These are phyloP conservation scores for Torymus aiolomorphi DNA, from an alignment of 2,888 invertebrate species.

Conservation along the genomic window DNA sequence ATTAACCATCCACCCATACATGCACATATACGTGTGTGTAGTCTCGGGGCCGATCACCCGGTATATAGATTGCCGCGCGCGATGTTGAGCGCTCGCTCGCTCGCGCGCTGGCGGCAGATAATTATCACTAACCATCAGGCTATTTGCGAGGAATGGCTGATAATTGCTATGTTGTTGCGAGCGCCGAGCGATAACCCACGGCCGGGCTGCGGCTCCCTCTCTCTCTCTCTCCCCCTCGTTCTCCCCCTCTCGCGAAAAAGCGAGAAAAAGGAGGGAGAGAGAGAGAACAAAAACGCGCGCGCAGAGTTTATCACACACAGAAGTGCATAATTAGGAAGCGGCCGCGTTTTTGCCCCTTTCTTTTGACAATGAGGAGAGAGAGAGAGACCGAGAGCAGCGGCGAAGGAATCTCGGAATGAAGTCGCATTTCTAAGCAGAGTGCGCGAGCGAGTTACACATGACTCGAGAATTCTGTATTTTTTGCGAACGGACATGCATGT, in stretches of 20 bases:
- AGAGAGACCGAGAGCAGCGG: too few species aligned
- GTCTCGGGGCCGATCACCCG: conserved; percentile 38
- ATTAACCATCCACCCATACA: too few species aligned
- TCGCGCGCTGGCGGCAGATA: conserved; percentile 73
- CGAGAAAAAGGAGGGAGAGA: conserved; percentile 5
- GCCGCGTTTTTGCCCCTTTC: conserved; percentile 1
- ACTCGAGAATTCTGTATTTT: too few species aligned
- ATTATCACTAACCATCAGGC: conserved; percentile 76
- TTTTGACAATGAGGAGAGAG: neutral
- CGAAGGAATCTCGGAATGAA: too few species aligned
- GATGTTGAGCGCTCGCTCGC: conserved; percentile 67
- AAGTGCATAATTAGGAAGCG: conserved; percentile 34
- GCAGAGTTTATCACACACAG: neutral
- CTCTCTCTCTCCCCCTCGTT: too few species aligned
- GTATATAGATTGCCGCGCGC: conserved; percentile 69
- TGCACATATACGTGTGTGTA: neutral
- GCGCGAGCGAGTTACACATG: too few species aligned
- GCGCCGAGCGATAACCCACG: conserved; percentile 71
- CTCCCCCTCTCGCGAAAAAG: neutral
- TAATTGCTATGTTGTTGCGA: conserved; percentile 69
- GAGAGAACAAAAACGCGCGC: neutral
- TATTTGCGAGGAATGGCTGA: conserved; percentile 76
- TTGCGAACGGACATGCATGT: too few species aligned
- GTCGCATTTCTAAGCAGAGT: too few species aligned
- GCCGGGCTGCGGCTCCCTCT: too few species aligned